Evolutionary conservation across 2,888 invertebrate species (phyloP).

Genomic region (Polydrusus cervinus): DNA sequence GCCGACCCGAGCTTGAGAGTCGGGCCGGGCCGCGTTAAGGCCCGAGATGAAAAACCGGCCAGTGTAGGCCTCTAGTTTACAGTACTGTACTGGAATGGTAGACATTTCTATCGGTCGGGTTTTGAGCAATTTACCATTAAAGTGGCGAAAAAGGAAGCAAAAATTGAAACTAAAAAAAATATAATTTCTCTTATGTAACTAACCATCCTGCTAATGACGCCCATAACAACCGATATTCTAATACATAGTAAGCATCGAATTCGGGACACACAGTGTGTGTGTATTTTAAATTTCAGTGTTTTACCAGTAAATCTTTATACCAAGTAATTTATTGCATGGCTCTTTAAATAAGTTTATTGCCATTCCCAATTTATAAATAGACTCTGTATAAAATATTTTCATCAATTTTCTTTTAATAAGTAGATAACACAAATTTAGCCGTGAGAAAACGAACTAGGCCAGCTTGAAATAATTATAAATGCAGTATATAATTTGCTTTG

Average conservation of each 20-base stretch:
- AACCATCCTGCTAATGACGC: too few relatives aligned
- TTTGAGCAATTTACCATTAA: too few relatives aligned
- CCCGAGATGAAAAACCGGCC: too few relatives aligned
- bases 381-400: conserved; percentile 1
- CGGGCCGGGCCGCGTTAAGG: too few relatives aligned
- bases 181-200: too few relatives aligned
- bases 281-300: background rate
- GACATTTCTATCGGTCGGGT: too few relatives aligned
- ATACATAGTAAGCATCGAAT: background rate
- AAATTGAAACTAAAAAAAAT: too few relatives aligned
- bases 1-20: too few relatives aligned
- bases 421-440: background rate
- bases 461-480: background rate
- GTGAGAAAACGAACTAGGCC: background rate
- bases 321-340: conserved; percentile 14
- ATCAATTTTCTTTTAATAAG: conserved; percentile 18
- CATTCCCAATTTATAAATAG: conserved; percentile 28
- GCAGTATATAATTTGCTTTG: conserved; percentile 16
- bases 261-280: background rate
- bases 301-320: conserved; percentile 10
- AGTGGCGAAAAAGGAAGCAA: too few relatives aligned
- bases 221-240: too few relatives aligned
- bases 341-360: conserved; percentile 30
- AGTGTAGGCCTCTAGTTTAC: too few relatives aligned
- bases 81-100: too few relatives aligned